These are phyloP conservation scores for Riparia riparia DNA, from an alignment of 2,113 vertebrate genomes.

Conservation along the genomic window DNA sequence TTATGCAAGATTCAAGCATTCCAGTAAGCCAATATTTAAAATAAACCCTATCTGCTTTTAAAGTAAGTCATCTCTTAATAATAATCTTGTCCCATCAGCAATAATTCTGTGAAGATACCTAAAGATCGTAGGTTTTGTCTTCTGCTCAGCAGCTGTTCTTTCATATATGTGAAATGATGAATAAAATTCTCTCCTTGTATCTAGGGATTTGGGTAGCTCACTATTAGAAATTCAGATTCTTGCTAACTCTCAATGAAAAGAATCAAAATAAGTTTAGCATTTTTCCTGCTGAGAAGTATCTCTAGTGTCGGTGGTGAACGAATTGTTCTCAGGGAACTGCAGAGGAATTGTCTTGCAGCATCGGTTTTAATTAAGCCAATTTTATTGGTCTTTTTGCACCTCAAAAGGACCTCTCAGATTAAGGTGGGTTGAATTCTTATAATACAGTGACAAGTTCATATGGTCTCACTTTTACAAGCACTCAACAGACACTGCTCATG, in stretches of 20 bases:
- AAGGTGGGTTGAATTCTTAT: not conserved
- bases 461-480: not conserved
- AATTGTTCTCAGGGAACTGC: not conserved
- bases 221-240: slow-evolving; percentile 14
- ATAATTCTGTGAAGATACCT: not conserved
- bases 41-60: not conserved
- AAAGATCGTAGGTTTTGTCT: not conserved
- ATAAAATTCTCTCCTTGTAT: slow-evolving; percentile 18
- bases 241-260: not conserved
- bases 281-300: not conserved
- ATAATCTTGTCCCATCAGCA: not conserved
- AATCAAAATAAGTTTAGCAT: not conserved
- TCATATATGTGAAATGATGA: not conserved
- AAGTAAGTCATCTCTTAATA: not conserved
- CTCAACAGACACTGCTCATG: rapidly evolving
- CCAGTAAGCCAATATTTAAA: not conserved
- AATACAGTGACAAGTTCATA: not conserved
- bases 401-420: not conserved
- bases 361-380: slow-evolving; percentile 22
- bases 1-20: not conserved
- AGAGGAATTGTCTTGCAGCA: not conserved
- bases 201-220: not conserved
- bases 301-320: not conserved
- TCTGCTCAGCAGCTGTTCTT: not conserved
- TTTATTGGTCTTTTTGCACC: not conserved